Percentiles rank a stretch among this genome's conserved stretches.
phyloP scores from a whole-genome alignment of 2,797 vertebrate species.

The Australoheros facetus region DNA sequence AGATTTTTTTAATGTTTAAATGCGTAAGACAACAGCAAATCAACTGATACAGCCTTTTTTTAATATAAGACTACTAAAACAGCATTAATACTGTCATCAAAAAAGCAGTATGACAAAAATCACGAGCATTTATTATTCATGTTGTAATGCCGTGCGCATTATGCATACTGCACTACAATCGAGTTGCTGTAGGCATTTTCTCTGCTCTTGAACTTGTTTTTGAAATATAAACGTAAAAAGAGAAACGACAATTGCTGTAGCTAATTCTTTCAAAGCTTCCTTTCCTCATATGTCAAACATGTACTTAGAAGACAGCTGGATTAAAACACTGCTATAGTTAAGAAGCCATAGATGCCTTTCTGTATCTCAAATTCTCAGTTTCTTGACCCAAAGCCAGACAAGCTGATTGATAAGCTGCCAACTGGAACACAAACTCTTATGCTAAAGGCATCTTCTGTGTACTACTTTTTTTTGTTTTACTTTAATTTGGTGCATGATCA shows the following conservation, averaged over 20 bases:
- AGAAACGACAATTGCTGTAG: background rate
- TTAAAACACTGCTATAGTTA: constrained; percentile 7
- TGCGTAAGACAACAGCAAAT: too few species aligned
- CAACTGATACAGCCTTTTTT: background rate
- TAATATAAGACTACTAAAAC: background rate
- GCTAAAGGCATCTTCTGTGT: background rate
- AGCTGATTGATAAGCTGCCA: constrained; percentile 33
- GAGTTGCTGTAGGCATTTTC: background rate
- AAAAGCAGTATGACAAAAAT: background rate
- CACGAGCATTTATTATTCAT: background rate
- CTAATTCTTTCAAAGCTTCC: background rate
- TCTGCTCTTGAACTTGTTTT: background rate
- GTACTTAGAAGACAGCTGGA: constrained; percentile 3
- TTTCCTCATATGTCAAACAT: constrained; percentile 11
- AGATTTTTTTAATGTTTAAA: background rate
- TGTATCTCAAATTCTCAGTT: constrained; percentile 14
- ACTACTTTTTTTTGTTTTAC: background rate
- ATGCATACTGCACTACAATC: background rate
- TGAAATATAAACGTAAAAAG: background rate
- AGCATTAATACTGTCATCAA: background rate
- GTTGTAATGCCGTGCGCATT: too few species aligned
- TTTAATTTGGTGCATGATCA: constrained; percentile 26
- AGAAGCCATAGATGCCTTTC: background rate
- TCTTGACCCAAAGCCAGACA: constrained; percentile 35
- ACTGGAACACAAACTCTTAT: constrained; percentile 30